phyloP scores from a whole-genome alignment of 2,797 vertebrate genomes.

The Philypnodon macrostomus region DNA sequence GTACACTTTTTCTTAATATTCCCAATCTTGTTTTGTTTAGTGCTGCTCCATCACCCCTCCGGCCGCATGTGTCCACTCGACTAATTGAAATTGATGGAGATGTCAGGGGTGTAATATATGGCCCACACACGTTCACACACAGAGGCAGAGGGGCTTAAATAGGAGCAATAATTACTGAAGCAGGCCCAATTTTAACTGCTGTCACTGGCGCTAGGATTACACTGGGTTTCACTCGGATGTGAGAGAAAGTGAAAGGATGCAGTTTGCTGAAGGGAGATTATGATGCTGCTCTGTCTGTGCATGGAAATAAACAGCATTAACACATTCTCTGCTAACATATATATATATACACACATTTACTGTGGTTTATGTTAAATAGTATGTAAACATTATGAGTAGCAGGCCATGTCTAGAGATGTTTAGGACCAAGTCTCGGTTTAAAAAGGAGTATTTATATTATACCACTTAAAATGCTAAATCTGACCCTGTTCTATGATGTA shows the following conservation, averaged over 20 bases:
- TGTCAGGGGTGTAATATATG: constrained; percentile 57
- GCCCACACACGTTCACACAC: constrained; percentile 17
- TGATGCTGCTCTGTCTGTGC: constrained; percentile 10
- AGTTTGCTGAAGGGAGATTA: constrained; percentile 15
- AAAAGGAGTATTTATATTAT: too few species aligned
- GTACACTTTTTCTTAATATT: not conserved
- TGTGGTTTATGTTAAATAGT: too few species aligned
- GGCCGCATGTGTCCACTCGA: constrained; percentile 8
- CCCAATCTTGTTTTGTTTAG: constrained; percentile 4
- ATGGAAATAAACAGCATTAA: constrained; percentile 15
- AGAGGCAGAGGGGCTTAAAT: constrained; percentile 4
- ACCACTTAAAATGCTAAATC: too few species aligned
- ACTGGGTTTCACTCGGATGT: constrained; percentile 10
- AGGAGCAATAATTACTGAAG: constrained; percentile 44
- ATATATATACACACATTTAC: not conserved
- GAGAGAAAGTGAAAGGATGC: constrained; percentile 6
- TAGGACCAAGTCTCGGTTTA: too few species aligned
- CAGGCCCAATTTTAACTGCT: constrained; percentile 34
- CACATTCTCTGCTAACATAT: not conserved
- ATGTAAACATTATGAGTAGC: too few species aligned
- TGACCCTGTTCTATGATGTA: too few species aligned
- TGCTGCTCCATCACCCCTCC: constrained; percentile 1
- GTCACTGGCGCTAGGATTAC: constrained; percentile 54
- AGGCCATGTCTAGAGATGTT: too few species aligned
- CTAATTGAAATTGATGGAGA: constrained; percentile 62